Evolutionary conservation across 2,888 invertebrate species (phyloP).

Genomic region (Drosophila melanosoma): DNA sequence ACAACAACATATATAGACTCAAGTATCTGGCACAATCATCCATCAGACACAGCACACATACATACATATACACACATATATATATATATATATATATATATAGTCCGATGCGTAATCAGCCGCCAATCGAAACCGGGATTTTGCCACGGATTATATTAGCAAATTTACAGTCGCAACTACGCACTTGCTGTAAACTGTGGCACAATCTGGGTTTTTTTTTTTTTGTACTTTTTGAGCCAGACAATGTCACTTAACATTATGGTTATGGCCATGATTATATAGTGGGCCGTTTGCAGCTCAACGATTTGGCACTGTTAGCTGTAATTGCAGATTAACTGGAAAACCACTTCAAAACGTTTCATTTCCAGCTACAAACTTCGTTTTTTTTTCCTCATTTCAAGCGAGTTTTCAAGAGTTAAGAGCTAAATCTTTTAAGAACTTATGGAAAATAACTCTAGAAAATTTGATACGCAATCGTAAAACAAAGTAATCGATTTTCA

Average conservation of each 20-base stretch:
- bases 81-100: slow-evolving; percentile 15
- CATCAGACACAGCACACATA: slow-evolving; percentile 63
- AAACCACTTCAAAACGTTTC: slow-evolving; percentile 28
- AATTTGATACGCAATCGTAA: slow-evolving; percentile 34
- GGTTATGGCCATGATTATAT: slow-evolving; percentile 45
- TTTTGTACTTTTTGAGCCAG: neutral
- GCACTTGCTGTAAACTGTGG: slow-evolving; percentile 23
- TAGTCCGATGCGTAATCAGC: slow-evolving; percentile 71
- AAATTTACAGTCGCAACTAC: slow-evolving; percentile 41
- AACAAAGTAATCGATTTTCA: neutral
- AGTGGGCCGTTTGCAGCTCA: slow-evolving; percentile 8
- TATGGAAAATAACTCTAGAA: slow-evolving; percentile 12
- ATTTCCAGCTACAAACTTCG: slow-evolving; percentile 14
- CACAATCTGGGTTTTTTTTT: neutral
- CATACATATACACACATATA: slow-evolving; percentile 2
- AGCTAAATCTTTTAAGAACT: slow-evolving; percentile 8
- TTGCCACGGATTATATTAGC: slow-evolving; percentile 18
- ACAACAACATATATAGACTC: slow-evolving; percentile 54
- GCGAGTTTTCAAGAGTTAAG: slow-evolving; percentile 16
- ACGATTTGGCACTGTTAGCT: slow-evolving; percentile 39
- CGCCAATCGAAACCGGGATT: slow-evolving; percentile 16
- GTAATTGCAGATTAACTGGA: slow-evolving; percentile 43
- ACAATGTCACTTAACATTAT: slow-evolving; percentile 42
- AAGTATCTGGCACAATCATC: slow-evolving; percentile 75
- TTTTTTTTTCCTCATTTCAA: neutral